Evolutionary conservation across 2,113 vertebrate species (phyloP), one percentile per base, ranked within the genome.

Genomic region (Solenodon paradoxus): DNA sequence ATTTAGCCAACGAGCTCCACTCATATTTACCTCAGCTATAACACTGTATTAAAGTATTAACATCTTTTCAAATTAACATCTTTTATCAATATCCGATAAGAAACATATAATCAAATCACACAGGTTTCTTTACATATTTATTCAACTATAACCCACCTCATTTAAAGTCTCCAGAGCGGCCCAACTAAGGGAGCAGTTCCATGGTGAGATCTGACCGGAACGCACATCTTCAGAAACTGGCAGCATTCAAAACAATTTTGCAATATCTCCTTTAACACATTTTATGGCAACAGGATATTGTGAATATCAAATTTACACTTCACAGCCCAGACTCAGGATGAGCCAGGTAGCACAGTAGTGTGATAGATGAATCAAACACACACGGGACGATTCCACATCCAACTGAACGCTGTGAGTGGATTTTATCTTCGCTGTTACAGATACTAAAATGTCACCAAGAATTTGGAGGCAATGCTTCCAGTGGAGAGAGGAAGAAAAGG

Each of bases 341-440:
- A 88, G 64, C 51, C 92, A 61, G 85, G 89, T 66, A 80, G 57
- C n/a, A 5, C 0, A 24, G n/a, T 9, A 28, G 40, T 28, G 24
- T 53, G 74, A 40, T 9, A 40, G 57, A 87, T 24, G 63, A 71
- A 47, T 86, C 24, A 35, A 61, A 95, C 86, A 84, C 68, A 59
- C 32, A 72, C 17, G 64, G 42, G 64, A 7, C 32, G 49, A 9
- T 75, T 89, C 42, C 51, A 69, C 22, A 49, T 20, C 0, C 8
- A 45, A 66, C 42, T 61, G 5, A 13, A 47, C 30, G 20, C 59
- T 82, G 45, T 30, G 28, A 86, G 63, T 51, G 57, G 72, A 53
- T 90, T 91, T 94, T 91, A 84, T 77, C 87, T 97, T 93, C 77
- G 90, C 72, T 26, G 88, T 57, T 79, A 38, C 66, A 40, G 59